Base-by-base conservation (phyloP, 2,797 vertebrate species). In the Leptatherina wallacei region DNA sequence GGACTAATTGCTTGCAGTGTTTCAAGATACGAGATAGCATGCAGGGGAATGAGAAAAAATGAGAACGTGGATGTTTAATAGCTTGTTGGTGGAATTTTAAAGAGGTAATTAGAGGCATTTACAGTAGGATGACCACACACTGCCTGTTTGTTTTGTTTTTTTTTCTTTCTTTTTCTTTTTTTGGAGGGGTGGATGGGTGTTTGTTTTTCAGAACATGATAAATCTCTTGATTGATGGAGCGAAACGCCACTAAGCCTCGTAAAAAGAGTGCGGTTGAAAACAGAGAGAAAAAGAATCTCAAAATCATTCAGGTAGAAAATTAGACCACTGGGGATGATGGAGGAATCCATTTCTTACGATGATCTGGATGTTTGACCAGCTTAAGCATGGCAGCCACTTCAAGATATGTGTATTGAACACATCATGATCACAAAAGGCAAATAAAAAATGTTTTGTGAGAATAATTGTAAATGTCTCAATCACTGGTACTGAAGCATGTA, bases 1-100 rank as follows among this genome's bases (percentile, higher is more conserved):
- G 88, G 89, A 88, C 91, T 93, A 94, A 94, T 93, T 92, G 90
- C 88, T 93, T 75, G 54, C 90, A 83, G 90, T 86, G 90, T 93
- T 93, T 93, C 77, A 76, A 92, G 89, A 91, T 91, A 91, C 69
- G 60, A 78, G 80, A 75, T 80, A 73, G 75, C 60, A 47, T 60
- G 56, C 57, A 65, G 38, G 78, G 47, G 75, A 81, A 80, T 71
- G 59, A 71, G 76, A 80, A 84, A 84, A 84, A 86, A 83, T 85
- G 82, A 82, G 71, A 84, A 85, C 77, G 60, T 77, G 72, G 70
- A 75, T 40, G 27, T 90, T 80, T 87, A 82, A 87, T 88, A 84
- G 84, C 87, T 71, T 84, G 81, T 84, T 85, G 83, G 82, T 54
- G 27, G 83, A 86, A 83, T 93, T 93, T 92, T 90, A 89, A 92